These are phyloP conservation scores for Tyrophagus putrescentiae DNA, from an alignment of 1,140 invertebrate genomes.

Conservation along the genomic window DNA sequence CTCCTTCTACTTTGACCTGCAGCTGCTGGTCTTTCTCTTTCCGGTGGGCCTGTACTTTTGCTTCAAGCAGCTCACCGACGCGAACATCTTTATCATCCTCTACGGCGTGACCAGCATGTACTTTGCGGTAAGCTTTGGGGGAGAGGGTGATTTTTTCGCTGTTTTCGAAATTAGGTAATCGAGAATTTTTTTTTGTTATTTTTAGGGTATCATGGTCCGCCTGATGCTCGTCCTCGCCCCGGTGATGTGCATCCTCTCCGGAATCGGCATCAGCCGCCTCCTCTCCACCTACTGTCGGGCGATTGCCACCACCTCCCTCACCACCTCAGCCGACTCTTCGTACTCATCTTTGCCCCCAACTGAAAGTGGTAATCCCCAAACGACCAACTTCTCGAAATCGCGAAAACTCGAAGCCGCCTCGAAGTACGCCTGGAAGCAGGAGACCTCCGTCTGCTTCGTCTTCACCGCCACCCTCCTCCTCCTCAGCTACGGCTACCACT, in stretches of 20 bases:
- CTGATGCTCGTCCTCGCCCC: constrained; percentile 92
- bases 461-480: constrained; percentile 66
- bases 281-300: constrained; percentile 62
- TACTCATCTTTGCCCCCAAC: not conserved
- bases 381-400: constrained; percentile 21
- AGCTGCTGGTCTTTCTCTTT: constrained; percentile 87
- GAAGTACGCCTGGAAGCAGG: constrained; percentile 72
- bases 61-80: constrained; percentile 94
- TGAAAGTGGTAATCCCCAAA: not conserved
- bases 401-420: constrained; percentile 48
- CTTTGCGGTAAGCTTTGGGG: constrained; percentile 62
- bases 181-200: not conserved
- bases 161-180: not conserved
- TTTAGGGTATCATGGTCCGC: constrained; percentile 89
- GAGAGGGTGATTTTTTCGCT: not conserved
- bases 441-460: constrained; percentile 73
- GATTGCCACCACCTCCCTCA: not conserved
- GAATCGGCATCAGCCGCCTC: constrained; percentile 77
- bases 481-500: constrained; percentile 84
- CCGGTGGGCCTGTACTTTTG: constrained; percentile 97
- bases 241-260: constrained; percentile 91
- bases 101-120: constrained; percentile 96
- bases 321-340: not conserved
- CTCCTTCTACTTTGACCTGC: constrained; percentile 99
- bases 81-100: constrained; percentile 90